Base-by-base conservation (phyloP, 1,140 invertebrate genomes). In the Drosophila busckii region DNA sequence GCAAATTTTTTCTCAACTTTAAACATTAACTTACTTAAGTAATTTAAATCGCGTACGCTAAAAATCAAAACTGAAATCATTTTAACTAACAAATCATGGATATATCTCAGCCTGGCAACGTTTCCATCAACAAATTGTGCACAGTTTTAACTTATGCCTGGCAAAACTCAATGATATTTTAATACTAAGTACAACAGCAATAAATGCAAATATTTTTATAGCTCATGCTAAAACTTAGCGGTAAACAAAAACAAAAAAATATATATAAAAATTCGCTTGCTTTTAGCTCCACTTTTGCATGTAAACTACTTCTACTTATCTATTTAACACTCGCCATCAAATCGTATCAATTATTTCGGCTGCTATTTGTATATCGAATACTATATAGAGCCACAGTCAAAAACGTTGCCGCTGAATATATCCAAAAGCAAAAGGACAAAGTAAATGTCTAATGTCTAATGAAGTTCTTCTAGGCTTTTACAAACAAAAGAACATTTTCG, bases 391-490 rank as follows among this genome's bases (percentile, higher is more conserved):
- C 40, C 56, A 6, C 61, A 13, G 8, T 46, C 26, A 37, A 34
- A 22, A 60, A 37, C 70, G 75, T 84, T 76, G 82, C 82, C 82
- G 56, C 52, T 56, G 66, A 86, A 84, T 85, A 85, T 84, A 84
- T 76, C 73, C 75, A 82, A 84, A 41, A 49, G 45, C n/a, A 62
- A 52, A 37, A 22, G 19, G 22, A 40, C 45, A 34, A 41, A 40
- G 16, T 4, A 17, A 20, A 9, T 10, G 25, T 26, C 12, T 4
- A 26, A 34, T n/a, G 40, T 29, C 15, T 35, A 35, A 35, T 48
- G 15, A 63, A 85, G 82, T 59, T 86, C 85, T 87, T 87, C 85
- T 87, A 87, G 73, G 85, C 85, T 87, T 87, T 87, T 87, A 87
- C 85, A 87, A 87, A 87, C 85, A 87, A 86, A 63, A 80, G 67